Percentiles rank a stretch among this genome's conserved stretches.
Conservation (phyloP, 2,888 invertebrate genomes). For the Drosophila meridionalis region DNA sequence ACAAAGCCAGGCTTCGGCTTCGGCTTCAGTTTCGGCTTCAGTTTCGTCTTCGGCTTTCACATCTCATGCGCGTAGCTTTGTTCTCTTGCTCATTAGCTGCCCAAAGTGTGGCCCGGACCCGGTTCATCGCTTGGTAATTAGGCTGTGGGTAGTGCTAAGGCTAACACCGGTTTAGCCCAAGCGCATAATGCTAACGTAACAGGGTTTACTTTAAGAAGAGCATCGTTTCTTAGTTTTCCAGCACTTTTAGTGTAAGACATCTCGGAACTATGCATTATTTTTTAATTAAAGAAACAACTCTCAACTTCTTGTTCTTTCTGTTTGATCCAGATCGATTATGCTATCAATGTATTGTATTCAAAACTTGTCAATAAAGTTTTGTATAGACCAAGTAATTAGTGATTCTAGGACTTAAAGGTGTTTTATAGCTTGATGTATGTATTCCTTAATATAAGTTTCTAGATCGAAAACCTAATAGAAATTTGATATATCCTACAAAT, state of each 20-base stretch:
- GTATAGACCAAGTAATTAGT: no score
- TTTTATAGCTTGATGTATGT: no score
- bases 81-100: constrained; percentile 47
- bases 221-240: neutral
- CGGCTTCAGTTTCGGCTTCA: neutral
- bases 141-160: constrained; percentile 18
- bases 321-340: no score
- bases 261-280: neutral
- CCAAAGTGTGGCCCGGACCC: constrained; percentile 25
- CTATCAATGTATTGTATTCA: no score
- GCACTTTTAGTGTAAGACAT: neutral
- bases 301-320: neutral
- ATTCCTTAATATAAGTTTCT: no score
- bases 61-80: constrained; percentile 3
- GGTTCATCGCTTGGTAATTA: constrained; percentile 39
- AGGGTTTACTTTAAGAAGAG: neutral
- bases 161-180: constrained; percentile 21
- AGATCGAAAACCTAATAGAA: no score
- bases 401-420: no score
- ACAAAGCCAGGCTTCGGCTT: constrained; percentile 22
- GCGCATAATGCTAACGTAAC: neutral
- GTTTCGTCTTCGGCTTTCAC: constrained; percentile 5
- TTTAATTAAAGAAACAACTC: neutral
- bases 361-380: no score
- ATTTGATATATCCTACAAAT: no score